These are phyloP conservation scores for Oceanodroma tethys DNA, from an alignment of 2,113 vertebrate genomes.

Conservation along the genomic window DNA sequence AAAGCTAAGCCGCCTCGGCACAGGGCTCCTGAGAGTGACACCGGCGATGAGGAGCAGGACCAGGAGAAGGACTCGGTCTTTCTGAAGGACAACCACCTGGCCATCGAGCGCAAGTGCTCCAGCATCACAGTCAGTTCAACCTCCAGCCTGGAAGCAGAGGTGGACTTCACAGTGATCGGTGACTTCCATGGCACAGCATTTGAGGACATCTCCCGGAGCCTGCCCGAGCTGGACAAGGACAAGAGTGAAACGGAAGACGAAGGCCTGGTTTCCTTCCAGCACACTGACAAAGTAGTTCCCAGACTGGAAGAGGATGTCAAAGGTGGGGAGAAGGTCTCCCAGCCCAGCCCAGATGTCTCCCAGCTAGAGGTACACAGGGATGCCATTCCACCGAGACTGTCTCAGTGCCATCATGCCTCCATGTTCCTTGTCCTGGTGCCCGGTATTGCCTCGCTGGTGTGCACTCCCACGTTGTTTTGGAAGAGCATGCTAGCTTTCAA, in stretches of 20 bases:
- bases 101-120: conserved; percentile 94
- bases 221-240: conserved; percentile 86
- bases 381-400: background rate
- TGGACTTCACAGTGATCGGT: conserved; percentile 89
- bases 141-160: conserved; percentile 92
- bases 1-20: conserved; percentile 73
- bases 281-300: conserved; percentile 53
- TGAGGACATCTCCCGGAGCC: conserved; percentile 85
- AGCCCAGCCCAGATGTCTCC: conserved; percentile 67
- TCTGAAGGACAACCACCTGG: conserved; percentile 88
- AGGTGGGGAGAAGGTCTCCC: conserved; percentile 62
- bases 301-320: conserved; percentile 65
- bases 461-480: background rate
- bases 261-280: conserved; percentile 64
- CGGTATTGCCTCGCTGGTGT: background rate
- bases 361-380: conserved; percentile 76
- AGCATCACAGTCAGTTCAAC: conserved; percentile 97
- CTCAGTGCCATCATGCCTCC: background rate
- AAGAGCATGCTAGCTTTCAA: conserved; percentile 36
- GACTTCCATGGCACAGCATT: conserved; percentile 84
- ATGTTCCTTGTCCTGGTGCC: background rate
- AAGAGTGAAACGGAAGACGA: conserved; percentile 75
- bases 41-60: conserved; percentile 85
- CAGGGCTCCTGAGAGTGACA: conserved; percentile 76
- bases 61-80: conserved; percentile 84